Conservation (phyloP, 1,140 invertebrate species). For the Drosophila sp. region DNA sequence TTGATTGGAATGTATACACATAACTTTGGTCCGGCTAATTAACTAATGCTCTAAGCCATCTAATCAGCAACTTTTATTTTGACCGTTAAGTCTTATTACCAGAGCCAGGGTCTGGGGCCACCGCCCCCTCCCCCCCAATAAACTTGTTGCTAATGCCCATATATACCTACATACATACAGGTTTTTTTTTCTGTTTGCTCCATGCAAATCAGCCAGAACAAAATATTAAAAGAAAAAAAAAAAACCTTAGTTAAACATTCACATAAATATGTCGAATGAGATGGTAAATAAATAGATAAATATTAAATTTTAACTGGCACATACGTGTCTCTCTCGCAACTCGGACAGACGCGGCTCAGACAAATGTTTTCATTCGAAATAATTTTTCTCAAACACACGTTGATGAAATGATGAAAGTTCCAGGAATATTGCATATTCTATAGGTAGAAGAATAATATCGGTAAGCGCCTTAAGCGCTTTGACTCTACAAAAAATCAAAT, state of each 20-base stretch:
- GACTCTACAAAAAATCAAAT: neutral
- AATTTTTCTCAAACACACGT: neutral
- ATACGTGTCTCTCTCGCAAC: neutral
- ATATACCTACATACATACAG: neutral
- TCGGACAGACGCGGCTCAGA: neutral
- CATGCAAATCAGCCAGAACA: slow-evolving; percentile 5
- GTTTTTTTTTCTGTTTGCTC: neutral
- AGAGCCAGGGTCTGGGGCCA: neutral
- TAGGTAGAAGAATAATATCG: neutral
- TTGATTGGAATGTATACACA: slow-evolving; percentile 41
- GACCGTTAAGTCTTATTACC: slow-evolving; percentile 14
- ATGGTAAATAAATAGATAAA: neutral
- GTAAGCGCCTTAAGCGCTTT: slow-evolving; percentile 13
- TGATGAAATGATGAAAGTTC: slow-evolving; percentile 2
- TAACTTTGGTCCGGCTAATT: slow-evolving; percentile 42
- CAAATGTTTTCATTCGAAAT: slow-evolving; percentile 5
- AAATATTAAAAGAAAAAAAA: neutral
- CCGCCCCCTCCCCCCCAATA: neutral
- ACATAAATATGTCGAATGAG: slow-evolving; percentile 1
- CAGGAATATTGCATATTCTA: neutral
- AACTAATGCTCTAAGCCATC: slow-evolving; percentile 37
- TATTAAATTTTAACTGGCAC: slow-evolving; percentile 10
- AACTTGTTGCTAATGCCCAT: slow-evolving; percentile 9
- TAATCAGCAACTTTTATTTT: slow-evolving; percentile 45
- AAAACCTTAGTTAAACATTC: neutral